These are phyloP conservation scores for Belonocnema kinseyi DNA, from an alignment of 1,140 invertebrate genomes.

Conservation along the genomic window DNA sequence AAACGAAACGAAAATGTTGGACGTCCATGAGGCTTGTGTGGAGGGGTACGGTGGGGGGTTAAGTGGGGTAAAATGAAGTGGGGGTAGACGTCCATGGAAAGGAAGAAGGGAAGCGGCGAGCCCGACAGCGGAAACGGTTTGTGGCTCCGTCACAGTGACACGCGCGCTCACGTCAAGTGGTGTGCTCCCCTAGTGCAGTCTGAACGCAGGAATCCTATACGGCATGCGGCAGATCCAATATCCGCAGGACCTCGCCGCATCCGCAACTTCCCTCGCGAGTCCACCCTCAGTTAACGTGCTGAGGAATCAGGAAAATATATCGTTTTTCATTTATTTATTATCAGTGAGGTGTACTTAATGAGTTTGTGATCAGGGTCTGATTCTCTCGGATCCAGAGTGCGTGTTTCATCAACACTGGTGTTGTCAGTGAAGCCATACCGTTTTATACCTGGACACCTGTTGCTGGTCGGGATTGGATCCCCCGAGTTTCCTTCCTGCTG, in stretches of 20 bases:
- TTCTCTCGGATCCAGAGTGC: background rate
- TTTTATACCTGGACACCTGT: background rate
- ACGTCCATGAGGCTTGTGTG: slow-evolving; percentile 14
- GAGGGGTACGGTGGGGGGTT: slow-evolving; percentile 22
- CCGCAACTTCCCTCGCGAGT: background rate
- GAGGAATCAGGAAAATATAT: background rate
- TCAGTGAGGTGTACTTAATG: slow-evolving; percentile 18
- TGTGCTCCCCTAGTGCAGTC: slow-evolving; percentile 43
- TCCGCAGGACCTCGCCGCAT: background rate
- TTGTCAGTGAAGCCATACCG: background rate
- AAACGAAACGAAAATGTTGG: slow-evolving; percentile 43
- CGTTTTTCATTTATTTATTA: background rate
- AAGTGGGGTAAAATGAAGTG: slow-evolving; percentile 23
- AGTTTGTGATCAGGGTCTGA: slow-evolving; percentile 3
- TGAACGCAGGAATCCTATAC: background rate
- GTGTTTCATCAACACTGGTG: background rate
- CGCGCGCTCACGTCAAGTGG: slow-evolving; percentile 75
- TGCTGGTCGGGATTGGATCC: background rate
- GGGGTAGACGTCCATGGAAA: slow-evolving; percentile 38
- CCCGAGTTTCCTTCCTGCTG: background rate
- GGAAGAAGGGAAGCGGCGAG: slow-evolving; percentile 58
- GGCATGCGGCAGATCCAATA: background rate
- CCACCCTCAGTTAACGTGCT: background rate
- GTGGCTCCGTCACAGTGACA: slow-evolving; percentile 73
- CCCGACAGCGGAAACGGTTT: slow-evolving; percentile 71